Base-by-base conservation (phyloP, 1,140 invertebrate species). In the Colletes gigas region DNA sequence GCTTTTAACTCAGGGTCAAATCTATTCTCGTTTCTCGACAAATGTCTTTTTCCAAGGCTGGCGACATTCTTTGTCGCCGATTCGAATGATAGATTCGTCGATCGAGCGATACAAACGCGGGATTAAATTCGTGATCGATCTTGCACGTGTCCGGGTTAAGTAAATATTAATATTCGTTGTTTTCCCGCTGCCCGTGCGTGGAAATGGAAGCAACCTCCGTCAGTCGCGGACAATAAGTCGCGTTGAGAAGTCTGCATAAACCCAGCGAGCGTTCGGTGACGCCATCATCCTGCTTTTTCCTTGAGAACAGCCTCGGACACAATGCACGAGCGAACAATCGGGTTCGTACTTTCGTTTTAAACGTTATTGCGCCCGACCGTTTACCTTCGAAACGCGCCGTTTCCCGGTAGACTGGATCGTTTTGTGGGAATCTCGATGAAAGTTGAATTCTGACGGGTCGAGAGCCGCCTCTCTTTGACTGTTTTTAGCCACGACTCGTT, bases 231-330 rank as follows among this genome's bases (percentile, higher is more conserved):
- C 30, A 30, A 30, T 30, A 30, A 30, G 30, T 30, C 30, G 30
- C 30, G 30, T 30, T 30, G 2, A 30, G 30, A 30, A 30, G 30
- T 30, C 30, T 30, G 30, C 30, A 30, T 30, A 30, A 30, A 30
- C 30, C 30, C 30, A 30, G 30, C 30, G 30, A 30, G 30, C 30
- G 30, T 62, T 14, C 57, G 82, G 52, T 84, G 83, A 84, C 83
- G 83, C 81, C 81, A 79, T 83, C 71, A 30, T 9, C 74, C 72
- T 66, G 69, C 78, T 67, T 89, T 85, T 86, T 83, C 72, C 83
- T 79, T 85, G 83, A 77, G 83, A 85, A 74, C 82, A 79, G 69
- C 74, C 81, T 82, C 78, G 67, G 73, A n/a, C 77, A 84, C 86
- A 84, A 84, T 87, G 80, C 72, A 55, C 12, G 68, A 63, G 65